Evolutionary conservation across 2,888 invertebrate genomes (phyloP), one percentile per base, ranked within the genome.

Genomic region (Drosophila parthenogenetica): DNA sequence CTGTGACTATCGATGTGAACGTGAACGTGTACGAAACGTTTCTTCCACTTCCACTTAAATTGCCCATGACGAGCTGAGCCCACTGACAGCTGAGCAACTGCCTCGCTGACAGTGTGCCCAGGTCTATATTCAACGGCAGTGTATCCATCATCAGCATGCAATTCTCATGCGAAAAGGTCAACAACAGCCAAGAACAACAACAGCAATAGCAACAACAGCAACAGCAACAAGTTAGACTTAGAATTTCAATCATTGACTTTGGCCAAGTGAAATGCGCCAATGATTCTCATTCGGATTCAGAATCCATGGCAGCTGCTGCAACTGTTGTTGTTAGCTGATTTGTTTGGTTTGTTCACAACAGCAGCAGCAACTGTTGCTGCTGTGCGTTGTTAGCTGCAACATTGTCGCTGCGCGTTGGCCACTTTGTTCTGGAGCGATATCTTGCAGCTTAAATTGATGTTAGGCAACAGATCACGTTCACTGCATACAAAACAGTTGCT

Each of bases 21-120:
- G 60, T 42, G 42, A 14, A 17, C 54, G 14, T 53, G 51, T n/a
- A 19, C 49, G 53, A 64, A 75, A 87, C 80, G 85, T 84, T 89
- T 88, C 89, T 86, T 79, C 87, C 84, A 84, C 75, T 90, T 86
- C 87, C 81, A 87, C 81, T 90, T 86, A 88, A 88, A 90, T 90
- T 89, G 83, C 72, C 89, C 83, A 90, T 86, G 90, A 88, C 89
- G 90, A 86, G 84, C 71, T 80, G 75, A 77, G 83, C 89, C 63
- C 87, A 78, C 78, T 86, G 89, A 89, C 85, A 88, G 89, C 89
- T 78, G 79, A 85, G 78, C 85, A 84, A 78, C 75, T 79, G 81
- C 57, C 65, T 65, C 19, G 55, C 86, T 78, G 81, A 84, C 87
- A 81, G 69, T 79, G 79, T 69, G 62, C 61, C 75, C 76, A 74